Evolutionary conservation across 2,113 vertebrate species (phyloP).

Genomic region (Turdus rufiventris): DNA sequence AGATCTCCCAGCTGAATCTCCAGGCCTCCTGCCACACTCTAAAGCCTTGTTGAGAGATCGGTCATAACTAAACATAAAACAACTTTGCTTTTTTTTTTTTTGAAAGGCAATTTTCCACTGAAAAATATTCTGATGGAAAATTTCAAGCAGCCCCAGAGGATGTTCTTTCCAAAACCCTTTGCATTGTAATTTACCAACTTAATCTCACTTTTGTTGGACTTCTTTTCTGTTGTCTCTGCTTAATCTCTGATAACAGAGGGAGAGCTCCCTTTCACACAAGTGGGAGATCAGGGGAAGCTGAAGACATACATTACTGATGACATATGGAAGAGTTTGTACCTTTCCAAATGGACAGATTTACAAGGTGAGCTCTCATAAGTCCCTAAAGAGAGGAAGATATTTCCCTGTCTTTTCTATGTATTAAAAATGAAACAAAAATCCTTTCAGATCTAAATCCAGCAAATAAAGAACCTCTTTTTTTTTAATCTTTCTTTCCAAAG

Average conservation of each 20-base stretch:
- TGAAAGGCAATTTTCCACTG: conserved; percentile 32
- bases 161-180: not conserved
- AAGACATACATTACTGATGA: not conserved
- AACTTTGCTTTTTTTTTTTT: not conserved
- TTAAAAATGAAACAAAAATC: not conserved
- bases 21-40: conserved; percentile 10
- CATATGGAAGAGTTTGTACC: not conserved
- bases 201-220: not conserved
- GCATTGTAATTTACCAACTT: not conserved
- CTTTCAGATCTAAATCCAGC: conserved; percentile 32
- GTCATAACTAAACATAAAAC: not conserved
- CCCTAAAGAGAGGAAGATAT: not conserved
- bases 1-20: conserved; percentile 2
- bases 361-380: conserved; percentile 3
- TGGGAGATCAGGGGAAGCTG: not conserved
- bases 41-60: not conserved
- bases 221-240: not conserved
- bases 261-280: not conserved
- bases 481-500: not conserved
- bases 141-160: conserved; percentile 1
- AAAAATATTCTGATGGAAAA: conserved; percentile 43
- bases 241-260: not conserved
- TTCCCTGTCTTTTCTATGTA: not conserved
- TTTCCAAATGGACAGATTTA: not conserved
- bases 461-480: not conserved